Conservation (phyloP, 2,888 invertebrate genomes). For the Meghimatium bilineatum region DNA sequence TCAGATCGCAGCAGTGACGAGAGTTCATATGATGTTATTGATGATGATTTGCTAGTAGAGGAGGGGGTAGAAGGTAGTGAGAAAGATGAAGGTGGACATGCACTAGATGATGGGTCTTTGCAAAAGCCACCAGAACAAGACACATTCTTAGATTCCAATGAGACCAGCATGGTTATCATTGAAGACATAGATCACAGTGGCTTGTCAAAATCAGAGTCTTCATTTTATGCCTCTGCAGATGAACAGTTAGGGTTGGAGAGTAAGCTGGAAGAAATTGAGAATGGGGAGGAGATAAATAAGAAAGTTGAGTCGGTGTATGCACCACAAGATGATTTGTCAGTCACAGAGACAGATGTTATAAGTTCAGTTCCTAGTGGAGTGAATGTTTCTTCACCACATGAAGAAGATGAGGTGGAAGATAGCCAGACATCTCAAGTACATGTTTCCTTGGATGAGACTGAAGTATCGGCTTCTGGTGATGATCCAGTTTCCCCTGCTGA, state of each 20-base stretch:
- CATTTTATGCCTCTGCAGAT: slow-evolving; percentile 41
- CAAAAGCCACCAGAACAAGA: slow-evolving; percentile 15
- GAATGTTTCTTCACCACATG: not conserved
- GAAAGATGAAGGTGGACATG: slow-evolving; percentile 21
- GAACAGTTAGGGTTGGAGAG: slow-evolving; percentile 10
- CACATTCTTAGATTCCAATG: slow-evolving; percentile 27
- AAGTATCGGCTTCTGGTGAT: not conserved
- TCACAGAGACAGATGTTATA: not conserved
- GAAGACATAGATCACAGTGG: slow-evolving; percentile 32
- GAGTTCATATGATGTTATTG: slow-evolving; percentile 49
- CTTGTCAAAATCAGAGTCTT: slow-evolving; percentile 30
- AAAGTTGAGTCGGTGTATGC: not conserved
- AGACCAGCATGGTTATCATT: slow-evolving; percentile 44
- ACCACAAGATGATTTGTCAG: not conserved
- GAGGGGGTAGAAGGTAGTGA: slow-evolving; percentile 14
- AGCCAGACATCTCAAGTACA: not conserved
- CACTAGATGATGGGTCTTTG: not conserved
- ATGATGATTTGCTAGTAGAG: slow-evolving; percentile 29
- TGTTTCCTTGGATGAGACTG: not conserved
- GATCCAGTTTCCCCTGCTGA: not conserved
- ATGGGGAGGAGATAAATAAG: not conserved
- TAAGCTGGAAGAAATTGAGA: not conserved
- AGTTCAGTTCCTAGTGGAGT: not conserved
- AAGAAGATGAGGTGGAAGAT: not conserved
- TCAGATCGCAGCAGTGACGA: slow-evolving; percentile 49